These are phyloP conservation scores for Tetranychus cinnabarinus DNA, from an alignment of 1,140 invertebrate genomes.

Conservation along the genomic window DNA sequence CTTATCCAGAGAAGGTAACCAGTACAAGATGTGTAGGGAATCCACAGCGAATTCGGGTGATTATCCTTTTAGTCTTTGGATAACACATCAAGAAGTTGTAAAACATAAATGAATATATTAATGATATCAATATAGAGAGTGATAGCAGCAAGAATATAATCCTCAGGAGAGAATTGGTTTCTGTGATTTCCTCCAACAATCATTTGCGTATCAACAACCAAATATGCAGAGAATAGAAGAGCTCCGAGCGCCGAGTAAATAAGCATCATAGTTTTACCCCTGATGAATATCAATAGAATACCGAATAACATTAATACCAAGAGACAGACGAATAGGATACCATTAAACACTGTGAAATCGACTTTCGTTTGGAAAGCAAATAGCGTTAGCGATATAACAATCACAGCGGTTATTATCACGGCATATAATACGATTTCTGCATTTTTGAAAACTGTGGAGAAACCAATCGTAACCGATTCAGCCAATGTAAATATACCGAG, in stretches of 20 bases:
- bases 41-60: too few species aligned
- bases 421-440: slow-evolving; percentile 38
- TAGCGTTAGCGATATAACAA: slow-evolving; percentile 1
- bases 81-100: not conserved
- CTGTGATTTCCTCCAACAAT: slow-evolving; percentile 81
- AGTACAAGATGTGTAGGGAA: too few species aligned
- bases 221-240: slow-evolving; percentile 51
- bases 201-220: slow-evolving; percentile 79
- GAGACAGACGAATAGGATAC: slow-evolving; percentile 44
- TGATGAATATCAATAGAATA: slow-evolving; percentile 43
- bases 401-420: slow-evolving; percentile 47
- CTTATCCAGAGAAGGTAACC: too few species aligned
- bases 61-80: too few species aligned
- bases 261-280: slow-evolving; percentile 28
- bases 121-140: slow-evolving; percentile 73
- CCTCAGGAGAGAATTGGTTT: slow-evolving; percentile 74
- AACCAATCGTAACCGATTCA: not conserved
- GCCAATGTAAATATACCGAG: slow-evolving; percentile 39
- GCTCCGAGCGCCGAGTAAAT: slow-evolving; percentile 60
- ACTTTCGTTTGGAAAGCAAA: slow-evolving; percentile 63
- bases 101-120: slow-evolving; percentile 65
- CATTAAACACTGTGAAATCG: slow-evolving; percentile 52
- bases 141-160: slow-evolving; percentile 81
- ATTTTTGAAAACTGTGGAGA: slow-evolving; percentile 18
- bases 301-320: slow-evolving; percentile 62